A percentile compares a stretch with the other conserved stretches of the same genome.
Conservation (phyloP, 2,888 invertebrate genomes). For the Coenonympha arcania region DNA sequence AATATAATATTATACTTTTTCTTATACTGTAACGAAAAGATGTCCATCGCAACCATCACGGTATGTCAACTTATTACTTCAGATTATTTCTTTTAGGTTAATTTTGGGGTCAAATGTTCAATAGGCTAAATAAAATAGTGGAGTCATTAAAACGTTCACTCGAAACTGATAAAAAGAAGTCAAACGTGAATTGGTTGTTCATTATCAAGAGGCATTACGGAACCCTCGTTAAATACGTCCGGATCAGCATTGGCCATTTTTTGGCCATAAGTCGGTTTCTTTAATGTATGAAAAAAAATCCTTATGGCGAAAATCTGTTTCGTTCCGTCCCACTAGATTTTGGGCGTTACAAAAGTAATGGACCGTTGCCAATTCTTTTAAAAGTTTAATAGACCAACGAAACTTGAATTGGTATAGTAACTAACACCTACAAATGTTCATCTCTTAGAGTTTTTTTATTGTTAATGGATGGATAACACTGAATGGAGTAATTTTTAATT, state of each 20-base stretch:
- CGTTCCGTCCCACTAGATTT: slow-evolving; percentile 29
- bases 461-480: too few species aligned
- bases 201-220: background rate
- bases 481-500: too few species aligned
- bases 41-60: too few species aligned
- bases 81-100: too few species aligned
- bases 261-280: slow-evolving; percentile 27
- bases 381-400: slow-evolving; percentile 17
- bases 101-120: too few species aligned
- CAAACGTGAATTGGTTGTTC: too few species aligned
- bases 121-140: too few species aligned
- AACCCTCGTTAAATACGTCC: background rate
- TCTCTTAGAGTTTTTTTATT: background rate
- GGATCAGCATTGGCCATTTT: slow-evolving; percentile 7
- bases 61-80: too few species aligned
- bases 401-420: slow-evolving; percentile 1
- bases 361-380: slow-evolving; percentile 38
- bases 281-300: slow-evolving; percentile 27
- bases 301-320: slow-evolving; percentile 26
- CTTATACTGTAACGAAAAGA: too few species aligned
- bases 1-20: too few species aligned
- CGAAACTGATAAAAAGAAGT: too few species aligned
- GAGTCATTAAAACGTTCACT: too few species aligned
- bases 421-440: background rate
- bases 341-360: slow-evolving; percentile 38